Percentiles rank a stretch among this genome's conserved stretches.
Conservation (phyloP, 2,797 vertebrate species). For the Rhinichthys osculus region DNA sequence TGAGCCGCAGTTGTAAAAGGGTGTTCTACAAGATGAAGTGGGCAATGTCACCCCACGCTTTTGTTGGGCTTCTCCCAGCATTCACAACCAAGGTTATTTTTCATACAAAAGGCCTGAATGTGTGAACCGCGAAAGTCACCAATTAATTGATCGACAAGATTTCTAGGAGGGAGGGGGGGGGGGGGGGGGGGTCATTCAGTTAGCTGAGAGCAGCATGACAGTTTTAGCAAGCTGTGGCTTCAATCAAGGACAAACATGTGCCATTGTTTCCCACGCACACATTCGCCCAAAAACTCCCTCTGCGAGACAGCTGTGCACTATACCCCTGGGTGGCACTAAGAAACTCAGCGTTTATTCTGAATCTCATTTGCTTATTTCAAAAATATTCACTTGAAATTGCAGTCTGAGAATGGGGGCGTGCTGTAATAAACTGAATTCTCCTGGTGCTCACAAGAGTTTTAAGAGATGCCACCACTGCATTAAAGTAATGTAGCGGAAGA, state of each 20-base stretch:
- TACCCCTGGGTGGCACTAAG: conserved; percentile 41
- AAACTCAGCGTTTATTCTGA: conserved; percentile 35
- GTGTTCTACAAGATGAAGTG: conserved; percentile 50
- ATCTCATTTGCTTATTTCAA: conserved; percentile 41
- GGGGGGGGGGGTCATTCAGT: conserved; percentile 39
- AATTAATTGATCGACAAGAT: conserved; percentile 58
- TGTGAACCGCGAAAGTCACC: conserved; percentile 13
- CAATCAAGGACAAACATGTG: conserved; percentile 62
- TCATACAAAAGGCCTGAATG: conserved; percentile 40
- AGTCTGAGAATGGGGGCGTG: conserved; percentile 12
- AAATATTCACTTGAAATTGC: conserved; percentile 33
- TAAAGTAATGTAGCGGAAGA: conserved; percentile 29
- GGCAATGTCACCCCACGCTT: conserved; percentile 37
- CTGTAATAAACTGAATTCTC: conserved; percentile 41
- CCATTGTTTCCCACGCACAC: conserved; percentile 46
- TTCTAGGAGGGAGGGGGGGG: conserved; percentile 13
- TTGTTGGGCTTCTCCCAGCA: conserved; percentile 45
- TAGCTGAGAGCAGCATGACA: conserved; percentile 25
- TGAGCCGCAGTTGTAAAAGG: conserved; percentile 48
- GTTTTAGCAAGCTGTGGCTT: conserved; percentile 43
- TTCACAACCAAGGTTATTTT: conserved; percentile 52
- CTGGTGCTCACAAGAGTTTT: conserved; percentile 20
- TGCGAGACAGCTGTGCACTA: conserved; percentile 45
- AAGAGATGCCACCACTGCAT: conserved; percentile 23
- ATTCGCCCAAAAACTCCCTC: conserved; percentile 38